Evolutionary conservation across 2,113 vertebrate species (phyloP), one percentile per base, ranked within the genome.

Genomic region (Spea bombifrons): DNA sequence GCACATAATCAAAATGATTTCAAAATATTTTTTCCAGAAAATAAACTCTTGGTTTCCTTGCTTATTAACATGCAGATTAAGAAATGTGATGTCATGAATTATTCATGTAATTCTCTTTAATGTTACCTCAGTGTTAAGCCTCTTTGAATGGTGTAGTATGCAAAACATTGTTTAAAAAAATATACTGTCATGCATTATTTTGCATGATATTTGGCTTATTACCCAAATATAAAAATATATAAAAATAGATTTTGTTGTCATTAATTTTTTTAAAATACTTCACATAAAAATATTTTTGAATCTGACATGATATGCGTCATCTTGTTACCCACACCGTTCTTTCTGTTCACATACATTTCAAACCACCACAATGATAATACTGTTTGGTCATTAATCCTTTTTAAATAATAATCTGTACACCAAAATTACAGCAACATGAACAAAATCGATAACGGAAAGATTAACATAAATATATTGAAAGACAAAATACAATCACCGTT

Each of bases 31-130:
- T 30, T 78, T 73, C 63, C 71, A 80, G 77, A 66, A 80, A 73
- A 80, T 80, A 80, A 80, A 80, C 71, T 73, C 77, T 80, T 73
- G 70, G 70, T 73, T 72, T 80, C 12, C 70, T 71, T 80, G 77
- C 77, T 73, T 80, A 80, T 80, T 80, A 80, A 73, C 77, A 80
- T 72, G 70, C 66, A 61, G 70, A 80, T 73, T 80, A 73, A 70
- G 67, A 73, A 80, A 73, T 80, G 70, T 80, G 70, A 80, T 73
- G 70, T 65, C 70, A 80, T 80, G 77, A 80, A 80, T 80, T 73
- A 80, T 80, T 80, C 77, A 80, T 80, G 77, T 55, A 80, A 80
- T 80, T 80, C 46, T 49, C 70, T 75, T 73, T 80, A 80, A 80
- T 80, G 77, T 80, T 80, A 66, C 50, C 70, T 73, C 70, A 48